phyloP scores from a whole-genome alignment of 1,140 invertebrate genomes.

The Drosophila parvula region DNA sequence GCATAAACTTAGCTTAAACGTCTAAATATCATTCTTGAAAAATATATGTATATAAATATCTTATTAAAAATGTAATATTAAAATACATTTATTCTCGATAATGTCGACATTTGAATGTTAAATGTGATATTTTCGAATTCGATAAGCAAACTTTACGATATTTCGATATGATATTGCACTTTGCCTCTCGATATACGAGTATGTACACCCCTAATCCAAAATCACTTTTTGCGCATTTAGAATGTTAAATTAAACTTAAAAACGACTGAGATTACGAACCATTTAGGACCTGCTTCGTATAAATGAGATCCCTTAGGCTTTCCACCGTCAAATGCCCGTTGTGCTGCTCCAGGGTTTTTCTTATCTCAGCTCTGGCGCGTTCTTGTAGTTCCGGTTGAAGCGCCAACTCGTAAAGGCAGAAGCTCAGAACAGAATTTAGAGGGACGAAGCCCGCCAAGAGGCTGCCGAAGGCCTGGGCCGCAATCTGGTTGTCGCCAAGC shows the following conservation, averaged over 20 bases:
- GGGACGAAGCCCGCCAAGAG: constrained; percentile 85
- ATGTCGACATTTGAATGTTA: too few species aligned
- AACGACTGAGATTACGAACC: constrained; percentile 76
- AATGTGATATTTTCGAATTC: too few species aligned
- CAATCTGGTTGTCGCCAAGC: constrained; percentile 60
- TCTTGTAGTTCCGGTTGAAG: constrained; percentile 87
- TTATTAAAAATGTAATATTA: too few species aligned
- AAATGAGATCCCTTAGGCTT: constrained; percentile 84
- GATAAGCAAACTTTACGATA: too few species aligned
- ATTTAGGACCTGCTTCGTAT: constrained; percentile 86
- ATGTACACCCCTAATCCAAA: too few species aligned
- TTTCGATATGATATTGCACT: too few species aligned
- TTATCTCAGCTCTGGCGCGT: constrained; percentile 86
- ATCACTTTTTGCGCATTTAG: too few species aligned
- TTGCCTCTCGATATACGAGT: too few species aligned
- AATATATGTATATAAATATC: too few species aligned
- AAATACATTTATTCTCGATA: too few species aligned
- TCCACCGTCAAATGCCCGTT: constrained; percentile 83
- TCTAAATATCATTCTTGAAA: too few species aligned
- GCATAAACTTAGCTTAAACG: too few species aligned
- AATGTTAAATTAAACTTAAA: not conserved
- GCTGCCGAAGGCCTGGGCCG: constrained; percentile 75
- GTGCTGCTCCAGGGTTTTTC: constrained; percentile 75
- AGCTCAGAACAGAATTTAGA: constrained; percentile 85
- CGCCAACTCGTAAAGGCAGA: constrained; percentile 86